These are phyloP conservation scores for Pyralis farinalis DNA, from an alignment of 2,888 invertebrate genomes.

Conservation along the genomic window DNA sequence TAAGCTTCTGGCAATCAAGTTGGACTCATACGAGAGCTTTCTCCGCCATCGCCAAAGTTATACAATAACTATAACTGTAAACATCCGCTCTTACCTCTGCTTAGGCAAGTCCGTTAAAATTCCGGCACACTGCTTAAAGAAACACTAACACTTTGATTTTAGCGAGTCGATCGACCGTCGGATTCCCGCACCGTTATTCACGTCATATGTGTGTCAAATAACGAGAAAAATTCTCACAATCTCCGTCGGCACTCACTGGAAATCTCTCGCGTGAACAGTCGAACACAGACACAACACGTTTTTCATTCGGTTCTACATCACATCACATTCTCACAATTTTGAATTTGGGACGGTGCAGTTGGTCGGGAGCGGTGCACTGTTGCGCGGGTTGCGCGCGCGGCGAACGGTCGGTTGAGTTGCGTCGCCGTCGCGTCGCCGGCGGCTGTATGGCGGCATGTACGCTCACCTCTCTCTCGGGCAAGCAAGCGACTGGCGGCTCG, in stretches of 20 bases:
- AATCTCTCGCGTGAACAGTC: conserved; percentile 33
- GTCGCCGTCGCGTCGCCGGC: conserved; percentile 14
- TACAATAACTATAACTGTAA: conserved; percentile 77
- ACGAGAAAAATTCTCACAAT: conserved; percentile 61
- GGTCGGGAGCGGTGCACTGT: conserved; percentile 18
- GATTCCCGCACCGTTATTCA: conserved; percentile 73
- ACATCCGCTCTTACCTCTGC: conserved; percentile 73
- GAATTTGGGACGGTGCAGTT: conserved; percentile 39
- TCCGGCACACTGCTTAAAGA: conserved; percentile 69
- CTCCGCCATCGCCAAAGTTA: conserved; percentile 55
- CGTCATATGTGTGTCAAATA: conserved; percentile 75
- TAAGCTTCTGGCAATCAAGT: conserved; percentile 30
- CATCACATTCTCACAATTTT: conserved; percentile 22
- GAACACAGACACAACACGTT: conserved; percentile 58
- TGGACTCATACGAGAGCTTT: conserved; percentile 42
- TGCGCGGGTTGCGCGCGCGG: conserved; percentile 31
- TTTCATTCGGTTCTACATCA: conserved; percentile 30
- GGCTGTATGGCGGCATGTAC: conserved; percentile 37
- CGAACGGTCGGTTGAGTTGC: conserved; percentile 21
- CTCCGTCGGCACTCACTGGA: conserved; percentile 31
- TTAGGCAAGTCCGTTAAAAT: conserved; percentile 77
- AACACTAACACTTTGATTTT: conserved; percentile 76
- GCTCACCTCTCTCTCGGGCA: conserved; percentile 56
- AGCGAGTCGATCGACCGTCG: conserved; percentile 71
- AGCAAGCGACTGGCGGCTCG: conserved; percentile 60